These are phyloP conservation scores for Pterostichus niger DNA, from an alignment of 2,888 invertebrate species.

Conservation along the genomic window DNA sequence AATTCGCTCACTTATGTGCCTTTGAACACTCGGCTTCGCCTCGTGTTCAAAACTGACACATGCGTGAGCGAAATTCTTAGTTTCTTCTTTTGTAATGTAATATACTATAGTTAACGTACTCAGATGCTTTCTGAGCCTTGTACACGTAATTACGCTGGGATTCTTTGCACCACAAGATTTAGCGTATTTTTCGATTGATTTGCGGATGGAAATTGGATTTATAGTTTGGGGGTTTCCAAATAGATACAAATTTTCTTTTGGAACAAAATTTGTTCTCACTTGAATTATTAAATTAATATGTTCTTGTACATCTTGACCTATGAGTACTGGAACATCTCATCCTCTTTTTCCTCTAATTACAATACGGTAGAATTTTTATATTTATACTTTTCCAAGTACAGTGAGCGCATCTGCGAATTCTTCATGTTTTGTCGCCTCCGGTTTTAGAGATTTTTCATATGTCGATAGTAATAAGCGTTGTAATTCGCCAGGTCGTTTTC, in stretches of 20 bases:
- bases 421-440: conserved; percentile 34
- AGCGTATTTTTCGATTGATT: conserved; percentile 69
- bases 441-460: conserved; percentile 9
- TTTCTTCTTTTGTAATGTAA: too few relatives aligned
- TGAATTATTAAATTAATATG: conserved; percentile 68
- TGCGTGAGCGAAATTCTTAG: too few relatives aligned
- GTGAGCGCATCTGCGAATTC: conserved; percentile 53
- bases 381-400: conserved; percentile 62
- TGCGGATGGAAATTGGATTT: conserved; percentile 68
- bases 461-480: conserved; percentile 16
- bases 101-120: conserved; percentile 70
- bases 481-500: conserved; percentile 54
- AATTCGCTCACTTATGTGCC: too few relatives aligned
- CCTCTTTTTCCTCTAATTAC: conserved; percentile 70
- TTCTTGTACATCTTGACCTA: conserved; percentile 69
- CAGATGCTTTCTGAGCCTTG: conserved; percentile 70
- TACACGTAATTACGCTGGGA: conserved; percentile 69
- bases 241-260: conserved; percentile 67
- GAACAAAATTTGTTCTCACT: conserved; percentile 62
- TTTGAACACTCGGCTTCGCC: too few relatives aligned
- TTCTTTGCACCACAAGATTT: conserved; percentile 69
- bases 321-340: conserved; percentile 70
- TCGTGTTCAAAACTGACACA: too few relatives aligned
- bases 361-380: conserved; percentile 67
- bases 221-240: conserved; percentile 63